A percentile compares a stretch with the other conserved stretches of the same genome.
phyloP scores from a whole-genome alignment of 2,888 invertebrate genomes.

The Himalopsyche japonica region DNA sequence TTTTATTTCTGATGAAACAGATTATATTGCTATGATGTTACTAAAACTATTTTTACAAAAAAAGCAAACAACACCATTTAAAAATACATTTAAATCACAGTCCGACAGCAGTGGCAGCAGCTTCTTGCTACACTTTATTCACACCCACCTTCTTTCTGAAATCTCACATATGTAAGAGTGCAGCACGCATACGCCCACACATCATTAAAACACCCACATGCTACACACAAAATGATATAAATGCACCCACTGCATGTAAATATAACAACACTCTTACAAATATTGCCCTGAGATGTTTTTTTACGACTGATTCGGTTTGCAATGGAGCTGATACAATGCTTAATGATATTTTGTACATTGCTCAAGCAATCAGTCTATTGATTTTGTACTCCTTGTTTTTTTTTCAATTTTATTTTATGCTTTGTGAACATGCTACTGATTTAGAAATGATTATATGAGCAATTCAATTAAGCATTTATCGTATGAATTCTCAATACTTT shows the following conservation, averaged over 20 bases:
- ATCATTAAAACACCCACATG: background rate
- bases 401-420: no score
- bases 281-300: constrained; percentile 7
- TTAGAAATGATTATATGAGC: no score
- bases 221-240: background rate
- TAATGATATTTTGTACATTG: no score
- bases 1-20: no score
- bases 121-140: background rate
- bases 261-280: background rate
- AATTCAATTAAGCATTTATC: no score
- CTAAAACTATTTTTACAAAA: no score
- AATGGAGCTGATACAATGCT: background rate
- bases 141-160: background rate
- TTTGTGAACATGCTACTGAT: no score
- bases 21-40: no score
- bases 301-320: background rate
- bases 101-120: background rate
- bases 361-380: background rate
- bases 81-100: background rate
- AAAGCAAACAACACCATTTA: no score
- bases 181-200: background rate
- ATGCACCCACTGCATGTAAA: background rate
- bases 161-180: background rate
- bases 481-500: no score
- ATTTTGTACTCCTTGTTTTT: background rate